A percentile compares a stretch with the other conserved stretches of the same genome.
Conservation (phyloP, 2,113 vertebrate species). For the Hippopotamus amphibius region DNA sequence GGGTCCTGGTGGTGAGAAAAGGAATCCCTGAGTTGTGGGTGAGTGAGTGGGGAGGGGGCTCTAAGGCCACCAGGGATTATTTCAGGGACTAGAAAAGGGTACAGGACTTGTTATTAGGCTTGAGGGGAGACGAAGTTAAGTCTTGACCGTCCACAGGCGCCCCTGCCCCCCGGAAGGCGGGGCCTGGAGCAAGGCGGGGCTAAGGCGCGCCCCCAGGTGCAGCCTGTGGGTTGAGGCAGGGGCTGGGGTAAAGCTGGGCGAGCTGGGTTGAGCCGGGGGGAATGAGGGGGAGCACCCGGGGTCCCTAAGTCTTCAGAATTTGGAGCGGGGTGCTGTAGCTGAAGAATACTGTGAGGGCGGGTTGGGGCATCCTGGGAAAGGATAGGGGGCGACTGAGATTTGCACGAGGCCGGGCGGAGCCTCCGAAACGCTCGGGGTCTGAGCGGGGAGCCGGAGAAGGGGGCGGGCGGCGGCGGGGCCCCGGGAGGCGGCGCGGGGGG, state of each 20-base stretch:
- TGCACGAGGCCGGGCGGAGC: constrained; percentile 74
- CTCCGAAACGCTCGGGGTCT: constrained; percentile 62
- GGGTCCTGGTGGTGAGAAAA: not conserved
- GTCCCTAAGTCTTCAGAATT: not conserved
- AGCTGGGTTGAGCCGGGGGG: not conserved
- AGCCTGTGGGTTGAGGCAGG: not conserved
- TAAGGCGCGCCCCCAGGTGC: not conserved
- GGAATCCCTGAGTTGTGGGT: not conserved
- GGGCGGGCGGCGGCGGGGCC: constrained; percentile 66
- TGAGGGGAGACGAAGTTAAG: constrained; percentile 68
- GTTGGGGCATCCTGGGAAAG: constrained; percentile 62
- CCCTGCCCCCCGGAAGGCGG: not conserved
- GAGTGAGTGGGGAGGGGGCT: not conserved
- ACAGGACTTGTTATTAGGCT: not conserved
- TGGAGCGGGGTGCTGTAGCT: not conserved
- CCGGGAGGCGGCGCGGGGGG: constrained; percentile 73
- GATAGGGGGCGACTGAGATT: constrained; percentile 54
- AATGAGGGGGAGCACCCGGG: not conserved
- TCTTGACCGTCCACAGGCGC: not conserved
- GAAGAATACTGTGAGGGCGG: not conserved
- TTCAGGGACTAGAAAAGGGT: not conserved
- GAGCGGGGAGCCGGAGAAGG: constrained; percentile 36
- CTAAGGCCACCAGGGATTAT: not conserved
- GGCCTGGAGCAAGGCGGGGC: not conserved
- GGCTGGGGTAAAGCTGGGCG: not conserved